phyloP scores from a whole-genome alignment of 2,797 vertebrate genomes.

The Ispidina lecontei region DNA sequence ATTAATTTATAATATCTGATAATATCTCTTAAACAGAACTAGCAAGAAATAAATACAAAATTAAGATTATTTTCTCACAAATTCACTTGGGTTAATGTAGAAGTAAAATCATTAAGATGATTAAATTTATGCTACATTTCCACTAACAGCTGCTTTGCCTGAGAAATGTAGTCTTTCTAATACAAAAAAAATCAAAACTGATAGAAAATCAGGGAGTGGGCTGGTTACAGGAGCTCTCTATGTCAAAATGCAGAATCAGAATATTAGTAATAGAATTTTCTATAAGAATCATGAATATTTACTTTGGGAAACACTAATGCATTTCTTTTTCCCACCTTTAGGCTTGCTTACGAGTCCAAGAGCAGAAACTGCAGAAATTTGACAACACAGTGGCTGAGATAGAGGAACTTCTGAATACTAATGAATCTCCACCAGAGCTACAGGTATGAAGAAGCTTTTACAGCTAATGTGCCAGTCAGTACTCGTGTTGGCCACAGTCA shows the following conservation, averaged over 20 bases:
- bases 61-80: background rate
- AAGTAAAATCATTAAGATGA: background rate
- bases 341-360: conserved; percentile 85
- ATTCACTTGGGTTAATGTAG: background rate
- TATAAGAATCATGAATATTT: background rate
- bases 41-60: background rate
- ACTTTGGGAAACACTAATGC: background rate
- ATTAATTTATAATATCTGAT: background rate
- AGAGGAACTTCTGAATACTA: conserved; percentile 87
- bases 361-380: conserved; percentile 87
- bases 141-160: background rate
- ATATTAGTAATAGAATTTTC: background rate
- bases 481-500: background rate
- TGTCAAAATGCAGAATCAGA: background rate
- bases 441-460: conserved; percentile 81
- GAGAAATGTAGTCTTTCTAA: background rate
- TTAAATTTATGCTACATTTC: background rate
- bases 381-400: conserved; percentile 87
- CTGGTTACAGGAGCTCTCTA: background rate
- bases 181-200: background rate
- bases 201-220: background rate
- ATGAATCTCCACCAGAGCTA: conserved; percentile 89
- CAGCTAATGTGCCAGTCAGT: accelerated
- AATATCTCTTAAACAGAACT: background rate
- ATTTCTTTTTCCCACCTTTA: conserved; percentile 34